Percentiles rank a stretch among this genome's conserved stretches.
Conservation (phyloP, 1,140 invertebrate genomes). For the Calliopsis andreniformis region DNA sequence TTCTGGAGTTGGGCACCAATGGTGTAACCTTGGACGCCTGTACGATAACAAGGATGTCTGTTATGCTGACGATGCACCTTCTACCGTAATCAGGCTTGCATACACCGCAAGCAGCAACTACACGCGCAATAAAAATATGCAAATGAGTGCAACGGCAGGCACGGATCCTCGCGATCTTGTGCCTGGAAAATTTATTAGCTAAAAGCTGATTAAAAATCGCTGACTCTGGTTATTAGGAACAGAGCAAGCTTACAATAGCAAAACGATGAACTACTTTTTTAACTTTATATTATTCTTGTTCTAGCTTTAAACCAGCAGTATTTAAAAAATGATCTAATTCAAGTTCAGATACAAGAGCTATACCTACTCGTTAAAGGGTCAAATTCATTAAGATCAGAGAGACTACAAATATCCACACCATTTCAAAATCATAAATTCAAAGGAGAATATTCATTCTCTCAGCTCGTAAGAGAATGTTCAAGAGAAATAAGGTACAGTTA, state of each 20-base stretch:
- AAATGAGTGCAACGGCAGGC: slow-evolving; percentile 9
- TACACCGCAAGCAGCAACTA: slow-evolving; percentile 42
- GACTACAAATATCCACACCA: too few species aligned
- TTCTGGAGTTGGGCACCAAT: slow-evolving; percentile 34
- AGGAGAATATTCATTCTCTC: too few species aligned
- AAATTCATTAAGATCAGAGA: too few species aligned
- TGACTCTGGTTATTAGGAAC: too few species aligned
- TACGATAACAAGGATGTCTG: slow-evolving; percentile 74
- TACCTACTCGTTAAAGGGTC: too few species aligned
- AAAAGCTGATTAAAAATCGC: neutral
- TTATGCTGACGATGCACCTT: slow-evolving; percentile 73
- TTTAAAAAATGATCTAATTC: too few species aligned
- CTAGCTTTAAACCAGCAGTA: too few species aligned
- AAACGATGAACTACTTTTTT: neutral
- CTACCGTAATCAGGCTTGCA: slow-evolving; percentile 60
- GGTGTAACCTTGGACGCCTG: slow-evolving; percentile 66
- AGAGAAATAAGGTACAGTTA: neutral
- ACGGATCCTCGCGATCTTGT: slow-evolving; percentile 2
- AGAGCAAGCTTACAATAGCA: too few species aligned
- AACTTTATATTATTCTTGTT: too few species aligned
- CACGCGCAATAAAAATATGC: slow-evolving; percentile 56
- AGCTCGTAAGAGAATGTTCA: neutral
- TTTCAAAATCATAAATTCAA: too few species aligned
- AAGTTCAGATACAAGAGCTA: too few species aligned
- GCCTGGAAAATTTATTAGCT: neutral